Percentiles rank a stretch among this genome's conserved stretches.
Evolutionary conservation across 2,113 vertebrate species (phyloP).

Genomic region (Caranx melampygus): DNA sequence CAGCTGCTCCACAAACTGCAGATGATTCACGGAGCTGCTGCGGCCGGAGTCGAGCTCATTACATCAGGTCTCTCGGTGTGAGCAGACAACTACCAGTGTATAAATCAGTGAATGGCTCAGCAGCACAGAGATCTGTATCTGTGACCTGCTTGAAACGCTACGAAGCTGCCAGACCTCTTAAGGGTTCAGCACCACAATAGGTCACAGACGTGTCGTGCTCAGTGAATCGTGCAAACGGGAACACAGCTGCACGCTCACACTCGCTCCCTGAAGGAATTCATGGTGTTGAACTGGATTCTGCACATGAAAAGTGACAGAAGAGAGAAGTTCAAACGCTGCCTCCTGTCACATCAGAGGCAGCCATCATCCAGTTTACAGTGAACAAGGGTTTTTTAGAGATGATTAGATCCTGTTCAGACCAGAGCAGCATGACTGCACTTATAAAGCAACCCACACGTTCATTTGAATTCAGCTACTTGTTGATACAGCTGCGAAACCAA

Average conservation of each 20-base stretch:
- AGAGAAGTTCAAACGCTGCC: not conserved
- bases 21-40: not conserved
- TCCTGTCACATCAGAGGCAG: not conserved
- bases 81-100: not conserved
- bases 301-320: not conserved
- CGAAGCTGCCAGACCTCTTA: not conserved
- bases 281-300: not conserved
- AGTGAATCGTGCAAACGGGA: not conserved
- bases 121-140: not conserved
- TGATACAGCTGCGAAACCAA: not conserved
- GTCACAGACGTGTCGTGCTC: not conserved
- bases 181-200: not conserved
- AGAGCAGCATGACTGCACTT: not conserved
- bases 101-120: not conserved
- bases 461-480: not conserved
- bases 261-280: not conserved
- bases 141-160: not conserved
- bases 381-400: not conserved
- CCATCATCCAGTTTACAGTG: not conserved
- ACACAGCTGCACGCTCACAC: not conserved
- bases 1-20: conserved; percentile 12
- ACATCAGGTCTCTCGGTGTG: conserved; percentile 2
- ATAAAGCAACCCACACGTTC: not conserved
- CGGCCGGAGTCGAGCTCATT: not conserved
- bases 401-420: not conserved